These are phyloP conservation scores for Scaptomyza cyrtandrae DNA, from an alignment of 2,888 invertebrate genomes.

Conservation along the genomic window DNA sequence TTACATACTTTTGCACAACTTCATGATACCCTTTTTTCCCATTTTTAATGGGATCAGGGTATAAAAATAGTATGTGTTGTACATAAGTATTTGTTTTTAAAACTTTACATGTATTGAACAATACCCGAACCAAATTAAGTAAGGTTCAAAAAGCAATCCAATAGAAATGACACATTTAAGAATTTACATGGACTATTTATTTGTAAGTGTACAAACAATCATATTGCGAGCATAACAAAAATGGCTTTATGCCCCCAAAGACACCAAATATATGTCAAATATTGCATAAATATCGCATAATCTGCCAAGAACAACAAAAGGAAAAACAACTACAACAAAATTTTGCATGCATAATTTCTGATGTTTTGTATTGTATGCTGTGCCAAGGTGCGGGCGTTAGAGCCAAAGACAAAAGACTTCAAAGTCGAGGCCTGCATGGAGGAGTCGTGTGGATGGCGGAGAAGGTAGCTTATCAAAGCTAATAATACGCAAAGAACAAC, in stretches of 20 bases:
- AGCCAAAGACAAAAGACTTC: conserved; percentile 30
- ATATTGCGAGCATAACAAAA: conserved; percentile 48
- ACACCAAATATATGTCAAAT: conserved; percentile 69
- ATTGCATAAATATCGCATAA: conserved; percentile 77
- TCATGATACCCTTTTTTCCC: no score
- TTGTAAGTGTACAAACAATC: conserved; percentile 39
- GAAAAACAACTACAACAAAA: conserved; percentile 36
- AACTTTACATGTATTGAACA: background rate
- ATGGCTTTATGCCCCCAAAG: conserved; percentile 33
- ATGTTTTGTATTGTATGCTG: conserved; percentile 29
- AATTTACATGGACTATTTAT: conserved; percentile 16
- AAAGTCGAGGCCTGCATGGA: conserved; percentile 9
- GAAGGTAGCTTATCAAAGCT: conserved; percentile 48
- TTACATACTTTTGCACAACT: no score
- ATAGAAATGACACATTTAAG: background rate
- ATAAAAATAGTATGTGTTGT: no score
- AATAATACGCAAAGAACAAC: conserved; percentile 68
- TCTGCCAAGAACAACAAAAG: conserved; percentile 29
- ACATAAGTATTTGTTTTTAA: no score
- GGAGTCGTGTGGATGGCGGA: background rate
- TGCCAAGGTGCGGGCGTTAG: conserved; percentile 66
- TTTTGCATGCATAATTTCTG: conserved; percentile 69
- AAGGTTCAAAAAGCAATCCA: background rate
- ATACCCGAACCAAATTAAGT: background rate
- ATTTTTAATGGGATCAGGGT: no score